Evolutionary conservation across 2,113 vertebrate species (phyloP).

Genomic region (Argyrosomus japonicus): DNA sequence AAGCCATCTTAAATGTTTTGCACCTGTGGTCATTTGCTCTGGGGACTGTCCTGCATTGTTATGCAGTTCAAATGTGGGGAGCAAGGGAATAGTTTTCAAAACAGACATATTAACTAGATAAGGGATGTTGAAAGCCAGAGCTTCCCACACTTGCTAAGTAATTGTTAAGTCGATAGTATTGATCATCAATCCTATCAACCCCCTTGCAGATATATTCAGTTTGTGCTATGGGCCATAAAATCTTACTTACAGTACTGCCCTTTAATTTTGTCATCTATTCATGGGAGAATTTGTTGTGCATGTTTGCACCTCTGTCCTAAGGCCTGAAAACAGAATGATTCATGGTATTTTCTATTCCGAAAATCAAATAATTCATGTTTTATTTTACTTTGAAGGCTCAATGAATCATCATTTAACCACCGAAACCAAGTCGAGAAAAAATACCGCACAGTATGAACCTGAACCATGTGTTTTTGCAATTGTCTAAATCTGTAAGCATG

Average conservation of each 20-base stretch:
- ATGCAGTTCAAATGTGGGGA: not conserved
- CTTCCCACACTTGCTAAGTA: not conserved
- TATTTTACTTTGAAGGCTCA: slow-evolving; percentile 9
- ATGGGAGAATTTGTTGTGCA: not conserved
- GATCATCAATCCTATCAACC: not conserved
- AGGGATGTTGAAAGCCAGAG: slow-evolving; percentile 4
- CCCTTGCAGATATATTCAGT: slow-evolving; percentile 4
- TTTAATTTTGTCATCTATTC: not conserved
- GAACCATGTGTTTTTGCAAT: slow-evolving; percentile 26
- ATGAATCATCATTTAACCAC: slow-evolving; percentile 20
- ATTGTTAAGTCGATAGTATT: slow-evolving; percentile 26
- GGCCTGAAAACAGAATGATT: slow-evolving; percentile 6
- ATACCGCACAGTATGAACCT: not conserved
- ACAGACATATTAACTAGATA: not conserved
- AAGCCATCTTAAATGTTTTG: not conserved
- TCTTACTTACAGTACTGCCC: not conserved
- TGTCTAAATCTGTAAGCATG: slow-evolving; percentile 13
- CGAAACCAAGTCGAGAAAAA: slow-evolving; percentile 5
- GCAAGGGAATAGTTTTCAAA: not conserved
- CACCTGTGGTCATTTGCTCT: not conserved
- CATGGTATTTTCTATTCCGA: not conserved
- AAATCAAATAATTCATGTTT: not conserved
- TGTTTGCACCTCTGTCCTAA: not conserved
- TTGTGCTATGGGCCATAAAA: not conserved
- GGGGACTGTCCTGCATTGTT: not conserved